These are phyloP conservation scores for Folsomia candida DNA, from an alignment of 2,888 invertebrate genomes.

Conservation along the genomic window DNA sequence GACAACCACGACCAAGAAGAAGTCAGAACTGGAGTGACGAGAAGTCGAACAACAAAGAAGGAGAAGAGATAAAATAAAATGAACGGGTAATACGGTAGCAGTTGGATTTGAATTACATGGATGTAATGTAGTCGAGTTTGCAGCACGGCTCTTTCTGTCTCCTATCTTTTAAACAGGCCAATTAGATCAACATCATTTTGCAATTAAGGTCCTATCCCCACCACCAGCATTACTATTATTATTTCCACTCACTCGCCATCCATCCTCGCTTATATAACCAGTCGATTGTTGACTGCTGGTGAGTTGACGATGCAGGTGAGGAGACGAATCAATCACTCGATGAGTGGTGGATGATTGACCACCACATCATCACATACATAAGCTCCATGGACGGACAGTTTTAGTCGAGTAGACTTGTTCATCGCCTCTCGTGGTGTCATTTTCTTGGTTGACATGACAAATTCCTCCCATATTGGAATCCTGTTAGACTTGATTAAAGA, in stretches of 20 bases:
- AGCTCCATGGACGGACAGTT: constrained; percentile 12
- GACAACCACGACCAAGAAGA: background rate
- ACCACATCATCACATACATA: no score
- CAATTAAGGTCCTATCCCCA: no score
- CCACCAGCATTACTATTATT: no score
- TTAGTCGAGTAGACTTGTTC: no score
- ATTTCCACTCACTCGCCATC: no score
- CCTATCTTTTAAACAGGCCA: constrained; percentile 46
- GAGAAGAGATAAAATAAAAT: constrained; percentile 14
- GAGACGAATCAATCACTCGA: no score
- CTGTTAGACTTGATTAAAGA: no score
- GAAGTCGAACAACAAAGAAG: background rate
- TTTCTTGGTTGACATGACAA: background rate
- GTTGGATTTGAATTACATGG: background rate
- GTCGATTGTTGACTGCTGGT: no score
- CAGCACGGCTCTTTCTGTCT: constrained; percentile 24
- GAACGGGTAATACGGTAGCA: constrained; percentile 31
- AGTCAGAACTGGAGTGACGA: constrained; percentile 6
- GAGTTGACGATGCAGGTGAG: no score
- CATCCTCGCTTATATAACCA: no score
- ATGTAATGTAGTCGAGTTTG: constrained; percentile 30
- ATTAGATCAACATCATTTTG: constrained; percentile 51
- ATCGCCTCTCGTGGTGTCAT: constrained; percentile 1
- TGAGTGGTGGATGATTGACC: no score
- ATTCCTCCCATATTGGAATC: no score